Evolutionary conservation across 2,888 invertebrate species (phyloP).

Genomic region (Drosophila pseudotalamancana): DNA sequence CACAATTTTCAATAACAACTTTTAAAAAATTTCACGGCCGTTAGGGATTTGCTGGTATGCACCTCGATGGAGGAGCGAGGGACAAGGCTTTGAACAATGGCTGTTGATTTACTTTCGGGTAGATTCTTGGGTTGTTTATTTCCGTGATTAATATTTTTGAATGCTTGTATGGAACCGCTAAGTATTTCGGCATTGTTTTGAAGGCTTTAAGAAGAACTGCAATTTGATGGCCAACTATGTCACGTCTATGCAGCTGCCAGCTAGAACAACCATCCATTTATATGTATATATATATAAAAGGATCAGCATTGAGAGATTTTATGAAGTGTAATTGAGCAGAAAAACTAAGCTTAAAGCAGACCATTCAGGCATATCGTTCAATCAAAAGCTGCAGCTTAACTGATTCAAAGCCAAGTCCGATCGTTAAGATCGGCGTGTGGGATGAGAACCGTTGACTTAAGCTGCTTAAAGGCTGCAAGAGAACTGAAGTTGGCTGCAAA

Average conservation of each 20-base stretch:
- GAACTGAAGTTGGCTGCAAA: slow-evolving; percentile 1
- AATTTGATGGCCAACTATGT: slow-evolving; percentile 22
- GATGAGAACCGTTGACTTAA: slow-evolving; percentile 15
- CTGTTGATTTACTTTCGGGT: slow-evolving; percentile 60
- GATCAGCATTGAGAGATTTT: not conserved
- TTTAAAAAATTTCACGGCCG: slow-evolving; percentile 59
- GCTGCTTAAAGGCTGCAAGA: slow-evolving; percentile 26
- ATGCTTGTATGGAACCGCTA: not conserved
- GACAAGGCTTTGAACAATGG: slow-evolving; percentile 25
- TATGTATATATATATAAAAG: slow-evolving; percentile 35
- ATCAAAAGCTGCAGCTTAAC: not conserved
- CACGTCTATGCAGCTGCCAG: slow-evolving; percentile 48
- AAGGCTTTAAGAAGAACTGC: not conserved
- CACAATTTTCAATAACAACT: slow-evolving; percentile 42
- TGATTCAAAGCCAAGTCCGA: not conserved
- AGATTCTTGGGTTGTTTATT: slow-evolving; percentile 50
- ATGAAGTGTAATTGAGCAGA: slow-evolving; percentile 11
- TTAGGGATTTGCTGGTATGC: slow-evolving; percentile 52
- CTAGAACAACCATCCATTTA: slow-evolving; percentile 4
- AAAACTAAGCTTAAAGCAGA: slow-evolving; percentile 10
- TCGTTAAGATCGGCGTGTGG: not conserved
- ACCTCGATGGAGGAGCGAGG: slow-evolving; percentile 52
- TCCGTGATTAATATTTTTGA: slow-evolving; percentile 48
- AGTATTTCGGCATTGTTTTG: slow-evolving; percentile 16
- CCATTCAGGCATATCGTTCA: slow-evolving; percentile 5